Percentiles rank a stretch among this genome's conserved stretches.
These are phyloP conservation scores for Coecobrya sp. DNA, from an alignment of 2,888 invertebrate species.

Conservation along the genomic window DNA sequence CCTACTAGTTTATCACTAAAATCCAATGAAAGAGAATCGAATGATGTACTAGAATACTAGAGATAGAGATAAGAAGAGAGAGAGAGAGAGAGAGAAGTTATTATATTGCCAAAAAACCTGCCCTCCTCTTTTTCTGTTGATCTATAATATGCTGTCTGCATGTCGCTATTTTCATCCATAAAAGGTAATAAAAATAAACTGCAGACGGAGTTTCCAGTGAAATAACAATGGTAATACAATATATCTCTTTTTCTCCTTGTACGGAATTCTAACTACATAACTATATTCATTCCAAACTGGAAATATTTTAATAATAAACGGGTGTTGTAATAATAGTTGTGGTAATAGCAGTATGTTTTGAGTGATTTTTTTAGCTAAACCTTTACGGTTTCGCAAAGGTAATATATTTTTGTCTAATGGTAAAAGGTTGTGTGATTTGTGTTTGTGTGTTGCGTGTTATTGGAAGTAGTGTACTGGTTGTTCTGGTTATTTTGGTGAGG, in stretches of 20 bases:
- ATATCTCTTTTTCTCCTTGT: background rate
- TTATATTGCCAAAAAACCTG: constrained; percentile 15
- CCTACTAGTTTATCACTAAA: constrained; percentile 1
- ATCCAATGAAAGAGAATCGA: background rate
- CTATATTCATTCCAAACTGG: background rate
- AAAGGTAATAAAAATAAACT: constrained; percentile 69
- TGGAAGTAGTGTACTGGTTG: constrained; percentile 71
- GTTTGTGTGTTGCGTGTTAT: constrained; percentile 67
- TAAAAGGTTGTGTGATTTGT: constrained; percentile 78
- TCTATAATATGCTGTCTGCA: background rate
- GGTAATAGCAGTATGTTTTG: background rate
- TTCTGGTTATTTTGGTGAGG: constrained; percentile 74
- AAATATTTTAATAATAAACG: background rate
- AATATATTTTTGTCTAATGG: constrained; percentile 70
- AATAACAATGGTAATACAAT: constrained; percentile 16
- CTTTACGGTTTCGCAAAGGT: constrained; percentile 17
- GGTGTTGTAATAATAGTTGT: background rate
- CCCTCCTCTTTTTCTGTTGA: background rate
- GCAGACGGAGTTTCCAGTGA: background rate
- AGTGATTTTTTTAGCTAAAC: constrained; percentile 49
- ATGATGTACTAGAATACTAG: background rate
- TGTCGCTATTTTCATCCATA: constrained; percentile 39
- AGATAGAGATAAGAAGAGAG: background rate
- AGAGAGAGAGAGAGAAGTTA: constrained; percentile 25
- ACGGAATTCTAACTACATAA: background rate